Base-by-base conservation (phyloP, 2,113 vertebrate species). In the Gymnobelideus leadbeateri region DNA sequence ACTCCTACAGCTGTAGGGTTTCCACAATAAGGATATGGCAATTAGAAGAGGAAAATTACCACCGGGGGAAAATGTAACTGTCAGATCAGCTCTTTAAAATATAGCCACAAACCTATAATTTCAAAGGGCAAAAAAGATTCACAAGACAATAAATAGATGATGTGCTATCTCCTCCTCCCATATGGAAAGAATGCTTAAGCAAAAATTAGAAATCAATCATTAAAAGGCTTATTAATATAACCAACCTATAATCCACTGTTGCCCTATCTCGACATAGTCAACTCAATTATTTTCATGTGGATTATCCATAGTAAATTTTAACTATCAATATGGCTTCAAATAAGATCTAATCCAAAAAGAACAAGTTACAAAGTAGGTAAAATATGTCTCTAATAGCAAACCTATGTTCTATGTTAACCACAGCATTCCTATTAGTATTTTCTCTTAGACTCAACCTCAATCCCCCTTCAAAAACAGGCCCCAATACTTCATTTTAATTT, bases 111-210 rank as follows among this genome's bases (percentile, higher is more conserved):
- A n/a, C n/a, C n/a, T 37, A 92, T 55, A 90, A 93, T 68, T 47
- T 95, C 92, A 95, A 96, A 91, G 3, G 90, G 77, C 68, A 96
- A 95, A 93, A 95, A 47, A 92, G 7, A 95, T 37, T 93, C 96
- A 19, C 93, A 8, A 95, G 91, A 94, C 47, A n/a, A n/a, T n/a
- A n/a, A 91, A 91, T 43, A 96, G 28, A 51, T 94, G 6, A 94
- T 54, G 25, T 28, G 89, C 25, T 94, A 25, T 47, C 49, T 24
- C 91, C 8, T 51, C 55, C 52, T 91, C 8, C 91, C 77, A 51
- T 49, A 61, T 92, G 57, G 10, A 61, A 37, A 61, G 57, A 37
- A 61, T 37, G 31, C 57, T 31, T 61, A 61, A 61, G 57, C 0
- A 61, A 61, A 61, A 61, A 61, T 37, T 61, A 61, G 57, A 61